A percentile compares a stretch with the other conserved stretches of the same genome.
These are phyloP conservation scores for Acrobasis suavella DNA, from an alignment of 2,888 invertebrate species.

Conservation along the genomic window DNA sequence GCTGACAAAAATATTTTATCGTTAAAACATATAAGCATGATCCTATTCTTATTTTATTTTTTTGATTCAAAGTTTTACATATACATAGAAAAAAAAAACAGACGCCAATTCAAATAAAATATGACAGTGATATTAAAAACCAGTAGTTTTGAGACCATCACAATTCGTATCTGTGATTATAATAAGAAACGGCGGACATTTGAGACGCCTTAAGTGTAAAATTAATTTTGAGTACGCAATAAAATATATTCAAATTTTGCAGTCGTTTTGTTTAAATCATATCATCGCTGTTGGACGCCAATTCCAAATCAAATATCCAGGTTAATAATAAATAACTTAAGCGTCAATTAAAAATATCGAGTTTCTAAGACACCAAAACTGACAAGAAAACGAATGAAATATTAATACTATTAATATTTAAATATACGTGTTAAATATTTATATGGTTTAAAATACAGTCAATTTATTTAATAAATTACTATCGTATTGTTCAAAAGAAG, in stretches of 20 bases:
- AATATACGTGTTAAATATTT: constrained; percentile 19
- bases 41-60: no score
- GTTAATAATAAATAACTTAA: constrained; percentile 6
- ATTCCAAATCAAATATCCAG: constrained; percentile 1
- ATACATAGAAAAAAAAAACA: no score
- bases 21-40: no score
- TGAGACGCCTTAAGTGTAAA: background rate
- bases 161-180: background rate
- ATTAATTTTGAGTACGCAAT: constrained; percentile 7
- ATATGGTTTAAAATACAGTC: constrained; percentile 31
- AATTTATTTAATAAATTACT: constrained; percentile 8
- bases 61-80: no score
- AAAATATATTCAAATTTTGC: constrained; percentile 8
- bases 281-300: constrained; percentile 14
- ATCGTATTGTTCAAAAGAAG: background rate
- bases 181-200: background rate
- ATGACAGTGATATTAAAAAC: constrained; percentile 20
- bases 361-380: background rate
- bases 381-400: no score
- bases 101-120: background rate
- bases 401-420: background rate
- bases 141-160: constrained; percentile 5
- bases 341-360: constrained; percentile 13
- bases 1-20: no score
- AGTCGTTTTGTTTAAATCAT: constrained; percentile 7